These are phyloP conservation scores for Enteromius unitaeniatus DNA, from an alignment of 2,797 vertebrate species.

Conservation along the genomic window DNA sequence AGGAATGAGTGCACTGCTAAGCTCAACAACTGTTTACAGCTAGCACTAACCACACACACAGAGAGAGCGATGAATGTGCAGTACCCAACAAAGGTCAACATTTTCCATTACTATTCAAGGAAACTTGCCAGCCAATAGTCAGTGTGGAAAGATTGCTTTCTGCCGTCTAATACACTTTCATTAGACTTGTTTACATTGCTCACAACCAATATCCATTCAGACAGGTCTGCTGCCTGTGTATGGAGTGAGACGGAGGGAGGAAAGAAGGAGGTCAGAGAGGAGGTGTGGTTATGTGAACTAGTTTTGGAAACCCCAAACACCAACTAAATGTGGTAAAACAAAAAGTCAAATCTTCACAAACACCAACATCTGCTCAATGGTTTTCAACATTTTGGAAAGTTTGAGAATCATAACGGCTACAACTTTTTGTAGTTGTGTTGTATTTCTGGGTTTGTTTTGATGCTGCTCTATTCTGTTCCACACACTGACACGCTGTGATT, in stretches of 20 bases:
- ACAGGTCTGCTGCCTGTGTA: constrained; percentile 23
- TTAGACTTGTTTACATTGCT: constrained; percentile 52
- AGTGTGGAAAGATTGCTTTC: constrained; percentile 35
- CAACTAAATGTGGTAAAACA: constrained; percentile 7
- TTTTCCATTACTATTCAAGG: constrained; percentile 48
- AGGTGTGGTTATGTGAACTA: constrained; percentile 11
- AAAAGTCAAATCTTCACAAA: not conserved
- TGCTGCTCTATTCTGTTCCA: constrained; percentile 23
- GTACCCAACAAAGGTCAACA: constrained; percentile 38
- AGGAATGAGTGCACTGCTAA: constrained; percentile 15
- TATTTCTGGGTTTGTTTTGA: constrained; percentile 8
- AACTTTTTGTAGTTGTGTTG: not conserved
- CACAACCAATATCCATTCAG: constrained; percentile 44
- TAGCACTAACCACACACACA: constrained; percentile 9
- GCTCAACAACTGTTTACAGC: not conserved
- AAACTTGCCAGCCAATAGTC: constrained; percentile 14
- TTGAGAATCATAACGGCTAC: not conserved
- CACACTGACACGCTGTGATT: constrained; percentile 12
- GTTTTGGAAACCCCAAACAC: constrained; percentile 27
- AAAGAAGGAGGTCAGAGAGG: constrained; percentile 14
- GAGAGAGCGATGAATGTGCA: constrained; percentile 32
- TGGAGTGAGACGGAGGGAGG: constrained; percentile 19
- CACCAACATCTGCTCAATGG: constrained; percentile 4
- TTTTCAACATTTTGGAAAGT: not conserved
- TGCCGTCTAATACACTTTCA: constrained; percentile 43